Evolutionary conservation across 2,888 invertebrate genomes (phyloP).

Genomic region (Venustoraphidia nigricollis): DNA sequence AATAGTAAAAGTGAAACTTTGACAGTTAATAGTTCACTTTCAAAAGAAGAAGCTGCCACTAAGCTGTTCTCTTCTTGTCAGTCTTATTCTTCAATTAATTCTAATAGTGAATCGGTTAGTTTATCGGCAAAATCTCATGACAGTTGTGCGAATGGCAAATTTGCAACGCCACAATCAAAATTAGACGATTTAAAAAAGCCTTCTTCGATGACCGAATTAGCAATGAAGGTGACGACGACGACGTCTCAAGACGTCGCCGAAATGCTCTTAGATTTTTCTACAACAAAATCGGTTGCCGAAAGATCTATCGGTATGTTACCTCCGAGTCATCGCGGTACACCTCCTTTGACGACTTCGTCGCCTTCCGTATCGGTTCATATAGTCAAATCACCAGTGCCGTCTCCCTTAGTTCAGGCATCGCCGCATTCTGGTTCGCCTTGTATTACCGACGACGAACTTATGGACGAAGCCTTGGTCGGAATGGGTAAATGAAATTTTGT

Average conservation of each 20-base stretch:
- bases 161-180: slow-evolving; percentile 1
- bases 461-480: slow-evolving; percentile 75
- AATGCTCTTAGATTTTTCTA: slow-evolving; percentile 49
- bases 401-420: slow-evolving; percentile 49
- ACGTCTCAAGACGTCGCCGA: slow-evolving; percentile 46
- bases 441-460: slow-evolving; percentile 77
- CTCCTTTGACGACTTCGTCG: slow-evolving; percentile 34
- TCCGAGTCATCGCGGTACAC: slow-evolving; percentile 14
- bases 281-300: slow-evolving; percentile 30
- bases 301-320: slow-evolving; percentile 36
- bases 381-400: slow-evolving; percentile 61
- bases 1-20: neutral
- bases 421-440: slow-evolving; percentile 58
- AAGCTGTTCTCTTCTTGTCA: no score
- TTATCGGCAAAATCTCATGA: slow-evolving; percentile 6
- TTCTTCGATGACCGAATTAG: slow-evolving; percentile 2
- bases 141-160: slow-evolving; percentile 10
- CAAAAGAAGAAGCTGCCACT: no score
- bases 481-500: slow-evolving; percentile 46
- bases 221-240: slow-evolving; percentile 29
- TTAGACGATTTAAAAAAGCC: slow-evolving; percentile 2
- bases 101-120: slow-evolving; percentile 3
- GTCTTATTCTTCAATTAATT: slow-evolving; percentile 8
- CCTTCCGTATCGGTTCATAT: slow-evolving; percentile 61
- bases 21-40: no score